Conservation (phyloP, 2,113 vertebrate genomes). For the Brachypodius melanocephalos region DNA sequence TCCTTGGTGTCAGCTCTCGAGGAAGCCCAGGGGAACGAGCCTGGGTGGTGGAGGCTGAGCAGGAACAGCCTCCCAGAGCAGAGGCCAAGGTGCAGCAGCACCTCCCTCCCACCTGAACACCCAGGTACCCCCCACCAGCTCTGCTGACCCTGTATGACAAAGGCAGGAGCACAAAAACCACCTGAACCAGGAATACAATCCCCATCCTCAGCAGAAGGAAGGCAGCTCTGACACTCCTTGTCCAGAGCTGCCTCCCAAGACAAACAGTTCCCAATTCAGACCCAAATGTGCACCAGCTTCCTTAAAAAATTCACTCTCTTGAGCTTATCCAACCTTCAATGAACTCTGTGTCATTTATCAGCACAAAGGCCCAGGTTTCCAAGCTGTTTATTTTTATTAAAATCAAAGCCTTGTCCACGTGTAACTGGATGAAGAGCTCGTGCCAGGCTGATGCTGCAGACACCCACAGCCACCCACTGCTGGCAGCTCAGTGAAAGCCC, state of each 20-base stretch:
- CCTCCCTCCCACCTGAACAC: neutral
- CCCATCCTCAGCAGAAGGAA: neutral
- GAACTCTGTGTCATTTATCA: neutral
- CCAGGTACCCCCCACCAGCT: neutral
- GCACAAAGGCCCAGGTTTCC: neutral
- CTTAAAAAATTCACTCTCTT: neutral
- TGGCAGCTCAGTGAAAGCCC: neutral
- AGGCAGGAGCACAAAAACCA: neutral
- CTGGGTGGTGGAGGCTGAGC: neutral
- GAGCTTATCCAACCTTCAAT: neutral
- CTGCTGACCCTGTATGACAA: neutral
- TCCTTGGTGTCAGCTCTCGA: fast-evolving
- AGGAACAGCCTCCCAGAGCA: neutral
- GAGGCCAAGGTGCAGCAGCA: neutral
- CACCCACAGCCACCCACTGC: neutral
- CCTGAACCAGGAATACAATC: neutral
- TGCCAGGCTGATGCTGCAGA: neutral
- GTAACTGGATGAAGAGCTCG: neutral
- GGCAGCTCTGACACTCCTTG: neutral
- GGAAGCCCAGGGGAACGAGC: fast-evolving
- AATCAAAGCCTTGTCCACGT: neutral
- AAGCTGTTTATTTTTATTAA: neutral
- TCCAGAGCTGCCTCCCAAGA: neutral
- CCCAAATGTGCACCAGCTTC: neutral
- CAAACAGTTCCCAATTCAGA: neutral